A percentile compares a stretch with the other conserved stretches of the same genome.
Evolutionary conservation across 2,888 invertebrate species (phyloP).

Genomic region (Coleophora deauratella): DNA sequence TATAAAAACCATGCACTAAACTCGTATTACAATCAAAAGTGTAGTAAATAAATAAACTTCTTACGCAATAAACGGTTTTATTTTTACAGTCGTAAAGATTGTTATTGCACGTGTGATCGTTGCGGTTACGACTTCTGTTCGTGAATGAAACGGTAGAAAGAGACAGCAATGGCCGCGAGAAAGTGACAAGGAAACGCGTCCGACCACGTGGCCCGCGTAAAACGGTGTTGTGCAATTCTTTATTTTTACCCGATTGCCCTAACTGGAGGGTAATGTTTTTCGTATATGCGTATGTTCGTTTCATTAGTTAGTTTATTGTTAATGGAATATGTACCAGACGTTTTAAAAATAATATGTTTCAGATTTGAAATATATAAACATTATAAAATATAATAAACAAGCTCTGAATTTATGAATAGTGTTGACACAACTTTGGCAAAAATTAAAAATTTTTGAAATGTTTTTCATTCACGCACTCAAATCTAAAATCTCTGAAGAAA

Average conservation of each 20-base stretch:
- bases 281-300: too few relatives aligned
- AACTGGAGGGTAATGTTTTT: slow-evolving; percentile 2
- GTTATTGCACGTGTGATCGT: slow-evolving; percentile 58
- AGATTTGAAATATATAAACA: too few relatives aligned
- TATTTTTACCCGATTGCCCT: slow-evolving; percentile 25
- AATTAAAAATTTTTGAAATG: too few relatives aligned
- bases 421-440: too few relatives aligned
- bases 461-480: too few relatives aligned
- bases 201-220: slow-evolving; percentile 65
- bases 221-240: slow-evolving; percentile 51
- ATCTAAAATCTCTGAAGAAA: too few relatives aligned
- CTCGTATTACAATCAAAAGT: slow-evolving; percentile 56
- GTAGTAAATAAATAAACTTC: slow-evolving; percentile 66
- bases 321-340: too few relatives aligned
- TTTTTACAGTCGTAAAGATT: slow-evolving; percentile 62
- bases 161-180: slow-evolving; percentile 38
- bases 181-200: slow-evolving; percentile 47
- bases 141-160: slow-evolving; percentile 63
- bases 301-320: too few relatives aligned
- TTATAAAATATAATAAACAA: too few relatives aligned
- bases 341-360: too few relatives aligned
- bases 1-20: slow-evolving; percentile 75
- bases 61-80: slow-evolving; percentile 68
- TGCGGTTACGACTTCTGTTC: slow-evolving; percentile 57
- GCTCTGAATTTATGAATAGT: too few relatives aligned